phyloP scores from a whole-genome alignment of 1,140 invertebrate species.

The Argopecten irradians region DNA sequence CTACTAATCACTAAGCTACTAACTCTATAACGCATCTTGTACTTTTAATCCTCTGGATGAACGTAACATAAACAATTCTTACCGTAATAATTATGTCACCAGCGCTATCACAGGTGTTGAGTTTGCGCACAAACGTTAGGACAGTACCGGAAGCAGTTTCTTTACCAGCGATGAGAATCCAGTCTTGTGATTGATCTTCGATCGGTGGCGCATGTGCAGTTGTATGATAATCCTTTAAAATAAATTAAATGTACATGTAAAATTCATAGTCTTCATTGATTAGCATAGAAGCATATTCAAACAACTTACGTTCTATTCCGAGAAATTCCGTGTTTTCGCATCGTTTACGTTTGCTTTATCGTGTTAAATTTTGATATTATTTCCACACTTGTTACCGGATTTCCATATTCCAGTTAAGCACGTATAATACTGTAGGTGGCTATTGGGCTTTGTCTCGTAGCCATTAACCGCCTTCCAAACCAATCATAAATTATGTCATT shows the following conservation, averaged over 20 bases:
- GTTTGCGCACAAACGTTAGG: constrained; percentile 56
- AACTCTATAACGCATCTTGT: no score
- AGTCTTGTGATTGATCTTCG: constrained; percentile 62
- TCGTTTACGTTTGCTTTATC: not conserved
- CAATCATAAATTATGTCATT: no score
- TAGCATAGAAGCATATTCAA: not conserved
- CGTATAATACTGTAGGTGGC: no score
- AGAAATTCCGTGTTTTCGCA: not conserved
- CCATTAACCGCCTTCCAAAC: no score
- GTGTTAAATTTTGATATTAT: not conserved
- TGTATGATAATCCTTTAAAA: constrained; percentile 55
- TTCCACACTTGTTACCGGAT: no score
- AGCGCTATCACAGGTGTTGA: constrained; percentile 62
- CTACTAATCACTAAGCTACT: no score
- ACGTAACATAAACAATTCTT: not conserved
- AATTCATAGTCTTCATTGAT: not conserved
- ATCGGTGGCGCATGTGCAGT: constrained; percentile 49
- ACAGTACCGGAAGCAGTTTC: constrained; percentile 61
- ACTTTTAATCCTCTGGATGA: no score
- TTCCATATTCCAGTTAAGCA: no score
- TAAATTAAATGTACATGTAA: not conserved
- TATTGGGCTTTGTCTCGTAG: no score
- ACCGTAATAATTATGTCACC: constrained; percentile 42
- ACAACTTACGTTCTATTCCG: not conserved
- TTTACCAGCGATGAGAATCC: constrained; percentile 48